phyloP scores from a whole-genome alignment of 2,797 vertebrate species.

The Pseudochirops corinnae region DNA sequence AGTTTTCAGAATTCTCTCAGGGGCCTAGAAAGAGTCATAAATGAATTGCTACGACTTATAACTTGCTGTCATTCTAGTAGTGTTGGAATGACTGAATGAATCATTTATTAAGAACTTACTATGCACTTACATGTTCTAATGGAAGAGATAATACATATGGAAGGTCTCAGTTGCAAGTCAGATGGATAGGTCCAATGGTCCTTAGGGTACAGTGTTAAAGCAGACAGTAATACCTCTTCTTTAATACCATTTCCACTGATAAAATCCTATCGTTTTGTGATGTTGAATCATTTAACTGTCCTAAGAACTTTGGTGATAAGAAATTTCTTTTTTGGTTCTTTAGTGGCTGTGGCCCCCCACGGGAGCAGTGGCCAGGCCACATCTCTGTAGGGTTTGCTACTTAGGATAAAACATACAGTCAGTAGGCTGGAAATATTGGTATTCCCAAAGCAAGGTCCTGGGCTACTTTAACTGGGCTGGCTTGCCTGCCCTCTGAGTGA shows the following conservation, averaged over 20 bases:
- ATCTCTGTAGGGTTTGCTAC: too few species aligned
- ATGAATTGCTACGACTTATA: not conserved
- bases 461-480: not conserved
- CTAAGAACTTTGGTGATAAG: not conserved
- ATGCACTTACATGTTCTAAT: not conserved
- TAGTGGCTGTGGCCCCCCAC: not conserved
- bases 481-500: not conserved
- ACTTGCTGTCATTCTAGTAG: too few species aligned
- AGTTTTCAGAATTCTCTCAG: not conserved
- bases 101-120: not conserved
- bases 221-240: not conserved
- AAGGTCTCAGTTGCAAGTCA: not conserved
- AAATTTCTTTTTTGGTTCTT: not conserved
- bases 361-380: too few species aligned
- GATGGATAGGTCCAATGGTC: not conserved
- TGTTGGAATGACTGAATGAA: too few species aligned
- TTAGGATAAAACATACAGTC: too few species aligned
- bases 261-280: not conserved
- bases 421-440: too few species aligned
- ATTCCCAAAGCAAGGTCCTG: not conserved
- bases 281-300: not conserved
- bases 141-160: not conserved
- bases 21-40: not conserved
- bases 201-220: not conserved
- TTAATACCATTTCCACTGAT: not conserved